Evolutionary conservation across 1,140 invertebrate genomes (phyloP), one percentile per base, ranked within the genome.

Genomic region (Brachionus sp.): DNA sequence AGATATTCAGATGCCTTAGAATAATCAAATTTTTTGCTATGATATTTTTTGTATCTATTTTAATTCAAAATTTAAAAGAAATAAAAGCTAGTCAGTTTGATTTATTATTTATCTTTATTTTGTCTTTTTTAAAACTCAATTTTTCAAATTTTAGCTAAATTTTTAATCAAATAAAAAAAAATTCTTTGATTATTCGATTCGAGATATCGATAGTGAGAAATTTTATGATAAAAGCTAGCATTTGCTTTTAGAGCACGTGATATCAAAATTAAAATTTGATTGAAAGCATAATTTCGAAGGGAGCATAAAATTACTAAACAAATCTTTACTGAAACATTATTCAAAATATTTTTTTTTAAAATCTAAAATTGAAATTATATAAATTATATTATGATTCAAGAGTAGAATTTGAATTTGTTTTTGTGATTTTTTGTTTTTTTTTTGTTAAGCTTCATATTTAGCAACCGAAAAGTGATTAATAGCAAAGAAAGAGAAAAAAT

Each of bases 191-290:
- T 42, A 10, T 57, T 57, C 50, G 50, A 57, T 57, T 57, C 9
- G 50, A 57, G 50, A 57, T 25, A 57, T 57, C 50, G 50, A 57
- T 57, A 57, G 50, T 57, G 37, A 39, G 66, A 19, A 44, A 70
- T 70, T 66, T 70, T 70, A 70, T 70, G 66, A 35, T 70, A 70
- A 70, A 23, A 70, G 35, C 5, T 39, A 39, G 6, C n/a, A 19
- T 70, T 3, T 19, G 9, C 2, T 70, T 23, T 29, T 13, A 70
- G 29, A 42, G 33, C 66, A 70, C 66, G 66, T 70, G 66, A 70
- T 70, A 4, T 13, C 35, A 35, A 66, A 33, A 66, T 33, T 19
- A 35, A 66, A 66, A 37, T 33, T 66, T 66, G 64, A 37, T 66
- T 66, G 13, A 66, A 66, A 33, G 25, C 64, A 66, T 66, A 33